A percentile compares a stretch with the other conserved stretches of the same genome.
These are phyloP conservation scores for Masticophis lateralis DNA, from an alignment of 2,797 vertebrate species.

Conservation along the genomic window DNA sequence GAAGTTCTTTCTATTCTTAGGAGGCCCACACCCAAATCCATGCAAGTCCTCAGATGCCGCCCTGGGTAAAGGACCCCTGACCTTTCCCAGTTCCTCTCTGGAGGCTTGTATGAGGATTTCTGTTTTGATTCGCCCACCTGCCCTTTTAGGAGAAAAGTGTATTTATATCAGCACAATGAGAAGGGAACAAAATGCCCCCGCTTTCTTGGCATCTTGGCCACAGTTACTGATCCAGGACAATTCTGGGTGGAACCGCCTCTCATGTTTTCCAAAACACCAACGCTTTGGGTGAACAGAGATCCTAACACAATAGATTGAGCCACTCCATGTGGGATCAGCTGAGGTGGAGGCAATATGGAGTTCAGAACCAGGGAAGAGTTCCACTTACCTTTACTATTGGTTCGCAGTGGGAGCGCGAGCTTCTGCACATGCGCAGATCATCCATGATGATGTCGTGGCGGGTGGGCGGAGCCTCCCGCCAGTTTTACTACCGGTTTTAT, in stretches of 20 bases:
- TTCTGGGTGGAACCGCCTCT: neutral
- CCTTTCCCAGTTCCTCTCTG: neutral
- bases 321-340: neutral
- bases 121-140: neutral
- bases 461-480: too few relatives aligned
- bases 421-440: too few relatives aligned
- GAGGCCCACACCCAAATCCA: neutral
- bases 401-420: too few relatives aligned
- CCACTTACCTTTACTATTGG: too few relatives aligned
- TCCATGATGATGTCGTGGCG: too few relatives aligned
- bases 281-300: neutral
- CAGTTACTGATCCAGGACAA: neutral
- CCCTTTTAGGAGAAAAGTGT: constrained; percentile 14
- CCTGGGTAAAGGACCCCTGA: neutral
- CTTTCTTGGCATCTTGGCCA: neutral
- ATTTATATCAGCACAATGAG: neutral
- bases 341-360: neutral
- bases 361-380: neutral
- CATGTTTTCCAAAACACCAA: neutral
- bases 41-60: neutral
- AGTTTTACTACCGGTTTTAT: too few relatives aligned
- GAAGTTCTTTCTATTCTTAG: neutral
- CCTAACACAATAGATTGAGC: neutral
- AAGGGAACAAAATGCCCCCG: neutral
- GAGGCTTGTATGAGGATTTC: neutral